Evolutionary conservation across 23 tunicate species (phyloP).

Genomic region (Ascidia mentula): DNA sequence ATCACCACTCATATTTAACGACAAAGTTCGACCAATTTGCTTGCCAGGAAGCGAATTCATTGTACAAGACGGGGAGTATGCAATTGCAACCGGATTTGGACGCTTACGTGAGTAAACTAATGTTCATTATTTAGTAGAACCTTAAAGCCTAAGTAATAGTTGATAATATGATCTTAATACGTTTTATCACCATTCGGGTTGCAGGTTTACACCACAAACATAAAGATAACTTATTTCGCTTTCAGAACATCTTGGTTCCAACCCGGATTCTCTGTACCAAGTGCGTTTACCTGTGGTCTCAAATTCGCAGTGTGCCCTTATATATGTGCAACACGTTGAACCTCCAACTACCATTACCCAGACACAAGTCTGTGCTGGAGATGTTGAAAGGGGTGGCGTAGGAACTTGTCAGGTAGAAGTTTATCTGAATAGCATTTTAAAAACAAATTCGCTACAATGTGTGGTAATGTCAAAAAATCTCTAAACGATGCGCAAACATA

Average conservation of each 20-base stretch:
- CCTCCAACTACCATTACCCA: not conserved
- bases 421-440: not conserved
- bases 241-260: not conserved
- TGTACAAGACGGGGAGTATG: not conserved
- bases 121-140: too few species aligned
- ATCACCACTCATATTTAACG: not conserved
- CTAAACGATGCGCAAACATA: too few species aligned
- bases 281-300: not conserved
- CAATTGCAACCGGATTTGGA: not conserved
- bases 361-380: conserved; percentile 29
- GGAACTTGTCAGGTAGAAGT: conserved; percentile 30
- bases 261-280: not conserved
- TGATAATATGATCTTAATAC: too few species aligned
- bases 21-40: not conserved
- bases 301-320: not conserved
- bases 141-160: too few species aligned
- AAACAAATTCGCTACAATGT: not conserved
- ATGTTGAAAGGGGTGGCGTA: not conserved
- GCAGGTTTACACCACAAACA: too few species aligned
- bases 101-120: not conserved
- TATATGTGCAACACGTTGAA: too few species aligned
- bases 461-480: too few species aligned
- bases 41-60: not conserved
- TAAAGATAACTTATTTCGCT: too few species aligned
- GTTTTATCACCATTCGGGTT: too few species aligned